Conservation (phyloP, 2,888 invertebrate genomes). For the Gibbula magus region DNA sequence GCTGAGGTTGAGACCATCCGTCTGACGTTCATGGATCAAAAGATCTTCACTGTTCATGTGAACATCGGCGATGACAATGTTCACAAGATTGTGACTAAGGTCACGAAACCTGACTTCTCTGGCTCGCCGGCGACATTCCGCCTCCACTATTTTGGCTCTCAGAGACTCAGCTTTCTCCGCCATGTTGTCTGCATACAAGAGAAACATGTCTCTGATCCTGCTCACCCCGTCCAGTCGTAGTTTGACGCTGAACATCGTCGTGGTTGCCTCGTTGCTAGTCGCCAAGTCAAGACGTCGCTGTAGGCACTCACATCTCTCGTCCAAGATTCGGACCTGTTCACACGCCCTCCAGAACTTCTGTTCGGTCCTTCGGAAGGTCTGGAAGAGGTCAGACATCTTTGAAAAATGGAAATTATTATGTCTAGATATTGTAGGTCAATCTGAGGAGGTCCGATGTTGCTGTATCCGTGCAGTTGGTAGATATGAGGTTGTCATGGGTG, state of each 20-base stretch:
- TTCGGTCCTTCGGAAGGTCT: background rate
- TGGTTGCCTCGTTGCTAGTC: background rate
- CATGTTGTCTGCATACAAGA: background rate
- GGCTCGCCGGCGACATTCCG: background rate
- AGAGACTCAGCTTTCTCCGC: background rate
- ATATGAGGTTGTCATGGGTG: too few species aligned
- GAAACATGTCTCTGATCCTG: background rate
- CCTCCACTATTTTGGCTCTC: background rate
- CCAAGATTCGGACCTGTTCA: background rate
- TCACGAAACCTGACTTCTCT: background rate
- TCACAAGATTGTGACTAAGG: too few species aligned
- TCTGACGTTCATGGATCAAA: too few species aligned
- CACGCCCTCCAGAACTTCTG: background rate
- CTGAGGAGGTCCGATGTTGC: too few species aligned
- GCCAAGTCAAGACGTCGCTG: background rate
- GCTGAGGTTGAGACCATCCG: too few species aligned
- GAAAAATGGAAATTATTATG: too few species aligned
- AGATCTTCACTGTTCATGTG: too few species aligned
- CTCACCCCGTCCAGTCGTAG: background rate
- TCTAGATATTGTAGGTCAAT: too few species aligned
- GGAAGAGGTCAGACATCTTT: too few species aligned
- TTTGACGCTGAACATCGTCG: background rate
- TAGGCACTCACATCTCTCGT: background rate
- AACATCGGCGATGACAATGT: too few species aligned
- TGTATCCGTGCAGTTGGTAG: too few species aligned